Base-by-base conservation (phyloP, 2,797 vertebrate species). In the Eutrigla gurnardus region DNA sequence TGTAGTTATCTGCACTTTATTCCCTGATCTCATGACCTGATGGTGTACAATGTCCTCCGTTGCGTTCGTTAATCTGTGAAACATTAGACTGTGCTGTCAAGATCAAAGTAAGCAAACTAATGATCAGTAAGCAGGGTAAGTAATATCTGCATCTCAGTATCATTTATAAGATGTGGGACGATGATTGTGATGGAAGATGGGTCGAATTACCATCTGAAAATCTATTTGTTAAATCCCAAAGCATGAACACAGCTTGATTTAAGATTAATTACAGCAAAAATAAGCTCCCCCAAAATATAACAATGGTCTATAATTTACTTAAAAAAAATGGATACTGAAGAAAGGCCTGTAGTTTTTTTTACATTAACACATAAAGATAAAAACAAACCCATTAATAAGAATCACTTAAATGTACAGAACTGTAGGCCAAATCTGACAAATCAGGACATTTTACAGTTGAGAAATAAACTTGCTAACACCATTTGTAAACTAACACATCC, bases 101-200 rank as follows among this genome's bases (percentile, higher is more conserved):
- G 73, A 76, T 82, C 73, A 88, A 88, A 86, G 82, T 17, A 25
- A 40, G 67, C 13, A 66, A 60, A 84, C 69, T 77, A 81, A 84
- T 81, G 77, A 80, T 60, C 46, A 67, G 63, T 14, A 32, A 54
- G 45, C 40, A 70, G 13, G 59, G 64, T 53, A 72, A 71, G 47
- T 69, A 79, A 76, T 55, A 84, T 64, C 76, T 83, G 58, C 17
- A 58, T 61, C 73, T 67, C 57, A 52, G 65, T 32, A 75, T 72
- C 71, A 78, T 75, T 83, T 6, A 40, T 73, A 33, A 80, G 62
- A 52, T 42, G 15, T 45, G 1, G 3, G 15, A 40, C 58, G 35
- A 55, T 57, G 64, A 50, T 45, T 57, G 39, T 5, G 6, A 78
- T 61, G 58, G 61, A 35, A 60, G 58, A 50, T 13, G 40, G 10